Conservation (phyloP, 2,888 invertebrate species). For the Drosophila borealis region DNA sequence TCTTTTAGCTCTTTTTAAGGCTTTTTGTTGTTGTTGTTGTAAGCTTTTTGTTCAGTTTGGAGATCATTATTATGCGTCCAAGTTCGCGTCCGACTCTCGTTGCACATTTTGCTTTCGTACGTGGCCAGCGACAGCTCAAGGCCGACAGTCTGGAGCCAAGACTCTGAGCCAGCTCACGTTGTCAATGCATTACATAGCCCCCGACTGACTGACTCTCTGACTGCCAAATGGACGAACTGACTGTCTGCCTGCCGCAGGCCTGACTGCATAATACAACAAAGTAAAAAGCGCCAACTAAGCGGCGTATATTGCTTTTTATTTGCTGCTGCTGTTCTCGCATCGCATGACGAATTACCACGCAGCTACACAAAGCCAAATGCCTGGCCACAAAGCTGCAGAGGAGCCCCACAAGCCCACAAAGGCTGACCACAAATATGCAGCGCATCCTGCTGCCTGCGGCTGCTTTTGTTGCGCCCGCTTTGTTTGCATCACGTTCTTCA, state of each 20-base stretch:
- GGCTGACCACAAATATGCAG: constrained; percentile 71
- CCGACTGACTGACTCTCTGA: constrained; percentile 6
- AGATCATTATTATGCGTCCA: constrained; percentile 75
- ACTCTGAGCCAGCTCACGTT: constrained; percentile 18
- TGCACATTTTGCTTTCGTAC: constrained; percentile 71
- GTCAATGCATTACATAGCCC: constrained; percentile 40
- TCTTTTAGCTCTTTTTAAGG: not conserved
- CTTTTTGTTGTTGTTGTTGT: not conserved
- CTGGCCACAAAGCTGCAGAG: constrained; percentile 49
- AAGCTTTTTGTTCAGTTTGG: constrained; percentile 40
- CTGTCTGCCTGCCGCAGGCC: constrained; percentile 28
- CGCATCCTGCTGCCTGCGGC: constrained; percentile 41
- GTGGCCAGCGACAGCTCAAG: constrained; percentile 77
- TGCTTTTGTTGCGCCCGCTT: constrained; percentile 26
- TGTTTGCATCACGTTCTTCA: constrained; percentile 66
- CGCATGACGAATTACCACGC: constrained; percentile 68
- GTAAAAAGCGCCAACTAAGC: constrained; percentile 78
- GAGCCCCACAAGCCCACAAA: constrained; percentile 15
- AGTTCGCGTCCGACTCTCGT: constrained; percentile 63
- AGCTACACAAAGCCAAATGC: constrained; percentile 41
- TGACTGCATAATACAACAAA: constrained; percentile 62
- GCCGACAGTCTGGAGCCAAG: constrained; percentile 63
- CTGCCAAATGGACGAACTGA: constrained; percentile 2
- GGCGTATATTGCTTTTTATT: constrained; percentile 66
- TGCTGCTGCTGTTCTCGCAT: constrained; percentile 53